A percentile compares a stretch with the other conserved stretches of the same genome.
Conservation (phyloP, 2,888 invertebrate species). For the Eristalis arbustorum region DNA sequence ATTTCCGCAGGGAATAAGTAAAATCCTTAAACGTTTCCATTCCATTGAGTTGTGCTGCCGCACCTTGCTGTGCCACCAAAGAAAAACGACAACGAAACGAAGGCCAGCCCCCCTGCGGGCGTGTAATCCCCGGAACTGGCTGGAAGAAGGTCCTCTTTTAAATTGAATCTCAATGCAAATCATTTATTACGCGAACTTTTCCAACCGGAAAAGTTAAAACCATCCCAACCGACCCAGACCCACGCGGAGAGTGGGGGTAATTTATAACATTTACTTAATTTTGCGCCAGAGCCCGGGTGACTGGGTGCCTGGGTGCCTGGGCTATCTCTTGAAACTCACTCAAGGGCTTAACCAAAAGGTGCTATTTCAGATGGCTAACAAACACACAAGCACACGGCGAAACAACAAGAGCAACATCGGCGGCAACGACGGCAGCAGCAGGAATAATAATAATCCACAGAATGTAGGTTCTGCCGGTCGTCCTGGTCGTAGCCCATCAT, state of each 20-base stretch:
- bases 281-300: not conserved
- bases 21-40: slow-evolving; percentile 50
- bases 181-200: slow-evolving; percentile 39
- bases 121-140: not conserved
- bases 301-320: not conserved
- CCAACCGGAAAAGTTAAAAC: slow-evolving; percentile 4
- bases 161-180: slow-evolving; percentile 57
- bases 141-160: slow-evolving; percentile 6
- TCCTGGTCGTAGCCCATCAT: slow-evolving; percentile 15
- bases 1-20: slow-evolving; percentile 14
- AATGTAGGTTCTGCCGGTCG: slow-evolving; percentile 31
- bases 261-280: slow-evolving; percentile 65
- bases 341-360: slow-evolving; percentile 55
- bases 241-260: slow-evolving; percentile 11
- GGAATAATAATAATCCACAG: slow-evolving; percentile 57
- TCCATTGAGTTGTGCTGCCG: slow-evolving; percentile 24
- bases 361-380: slow-evolving; percentile 62
- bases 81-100: not conserved
- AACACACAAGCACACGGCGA: slow-evolving; percentile 3
- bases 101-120: not conserved
- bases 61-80: slow-evolving; percentile 27
- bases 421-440: slow-evolving; percentile 28
- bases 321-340: slow-evolving; percentile 22
- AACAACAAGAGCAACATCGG: not conserved
- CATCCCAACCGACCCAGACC: not conserved